These are phyloP conservation scores for Chrysopilus asiliformis DNA, from an alignment of 2,888 invertebrate genomes.

Conservation along the genomic window DNA sequence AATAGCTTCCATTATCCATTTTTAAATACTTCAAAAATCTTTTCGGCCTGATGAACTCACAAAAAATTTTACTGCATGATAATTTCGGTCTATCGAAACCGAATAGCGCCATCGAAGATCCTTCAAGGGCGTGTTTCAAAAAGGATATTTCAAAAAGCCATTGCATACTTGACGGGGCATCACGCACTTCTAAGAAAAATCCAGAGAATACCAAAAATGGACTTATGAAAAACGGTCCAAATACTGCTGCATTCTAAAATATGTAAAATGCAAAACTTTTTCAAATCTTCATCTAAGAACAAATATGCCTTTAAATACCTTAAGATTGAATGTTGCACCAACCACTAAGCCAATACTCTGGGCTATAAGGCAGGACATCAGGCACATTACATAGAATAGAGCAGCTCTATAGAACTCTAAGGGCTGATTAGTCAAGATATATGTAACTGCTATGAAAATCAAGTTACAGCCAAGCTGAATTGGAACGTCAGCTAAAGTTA, in stretches of 20 bases:
- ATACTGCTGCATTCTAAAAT: conserved; percentile 72
- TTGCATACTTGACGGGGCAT: conserved; percentile 60
- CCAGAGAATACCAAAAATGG: conserved; percentile 88
- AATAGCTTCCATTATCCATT: conserved; percentile 52
- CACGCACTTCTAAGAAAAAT: conserved; percentile 74
- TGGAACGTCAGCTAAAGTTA: conserved; percentile 67
- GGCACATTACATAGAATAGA: conserved; percentile 55
- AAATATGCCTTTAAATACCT: conserved; percentile 39
- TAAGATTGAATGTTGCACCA: conserved; percentile 66
- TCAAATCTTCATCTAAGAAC: no score
- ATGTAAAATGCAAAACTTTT: conserved; percentile 1
- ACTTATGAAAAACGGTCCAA: conserved; percentile 76
- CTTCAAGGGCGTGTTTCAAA: conserved; percentile 78
- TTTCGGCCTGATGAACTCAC: conserved; percentile 55
- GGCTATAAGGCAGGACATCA: conserved; percentile 69
- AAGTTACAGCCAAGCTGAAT: conserved; percentile 64
- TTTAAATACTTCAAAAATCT: conserved; percentile 64
- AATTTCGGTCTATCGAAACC: conserved; percentile 65
- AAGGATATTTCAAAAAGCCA: conserved; percentile 86
- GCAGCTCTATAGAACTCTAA: conserved; percentile 56
- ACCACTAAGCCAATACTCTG: conserved; percentile 76
- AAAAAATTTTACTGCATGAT: conserved; percentile 60
- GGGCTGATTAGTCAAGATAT: conserved; percentile 79
- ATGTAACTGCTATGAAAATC: conserved; percentile 63
- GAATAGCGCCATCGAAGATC: conserved; percentile 65